These are phyloP conservation scores for Aphyosemion australe DNA, from an alignment of 2,113 vertebrate genomes.

Conservation along the genomic window DNA sequence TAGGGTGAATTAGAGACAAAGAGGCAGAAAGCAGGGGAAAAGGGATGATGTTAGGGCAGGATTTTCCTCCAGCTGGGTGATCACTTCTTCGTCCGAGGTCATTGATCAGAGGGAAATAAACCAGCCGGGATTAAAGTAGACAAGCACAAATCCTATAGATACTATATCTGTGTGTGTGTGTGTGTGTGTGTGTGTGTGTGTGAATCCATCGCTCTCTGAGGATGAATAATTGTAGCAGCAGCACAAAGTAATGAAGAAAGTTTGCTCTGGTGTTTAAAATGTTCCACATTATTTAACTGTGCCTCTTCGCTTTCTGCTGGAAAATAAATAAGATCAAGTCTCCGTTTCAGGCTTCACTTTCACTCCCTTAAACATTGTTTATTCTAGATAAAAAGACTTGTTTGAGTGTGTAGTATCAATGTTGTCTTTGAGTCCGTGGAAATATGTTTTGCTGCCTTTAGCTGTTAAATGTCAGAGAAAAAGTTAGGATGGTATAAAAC, in stretches of 20 bases:
- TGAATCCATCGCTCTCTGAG: constrained; percentile 31
- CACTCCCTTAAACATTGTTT: neutral
- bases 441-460: neutral
- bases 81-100: constrained; percentile 69
- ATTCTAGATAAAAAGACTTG: constrained; percentile 7
- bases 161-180: constrained; percentile 38
- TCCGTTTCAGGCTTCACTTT: neutral
- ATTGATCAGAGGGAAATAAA: constrained; percentile 74
- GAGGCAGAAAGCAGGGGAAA: constrained; percentile 64
- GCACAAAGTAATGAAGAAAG: constrained; percentile 56
- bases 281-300: constrained; percentile 35
- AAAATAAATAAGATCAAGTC: constrained; percentile 22
- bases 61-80: constrained; percentile 67
- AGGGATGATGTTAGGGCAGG: constrained; percentile 74
- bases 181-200: constrained; percentile 38
- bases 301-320: constrained; percentile 10
- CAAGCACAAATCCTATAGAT: constrained; percentile 73
- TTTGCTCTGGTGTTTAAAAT: constrained; percentile 55
- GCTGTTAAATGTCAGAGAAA: neutral
- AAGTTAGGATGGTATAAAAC: too few species aligned
- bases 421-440: constrained; percentile 5
- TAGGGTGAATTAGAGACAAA: constrained; percentile 84
- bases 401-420: constrained; percentile 27
- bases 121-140: constrained; percentile 68
- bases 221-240: constrained; percentile 43